phyloP scores from a whole-genome alignment of 2,113 vertebrate genomes.

The Ictalurus furcatus region DNA sequence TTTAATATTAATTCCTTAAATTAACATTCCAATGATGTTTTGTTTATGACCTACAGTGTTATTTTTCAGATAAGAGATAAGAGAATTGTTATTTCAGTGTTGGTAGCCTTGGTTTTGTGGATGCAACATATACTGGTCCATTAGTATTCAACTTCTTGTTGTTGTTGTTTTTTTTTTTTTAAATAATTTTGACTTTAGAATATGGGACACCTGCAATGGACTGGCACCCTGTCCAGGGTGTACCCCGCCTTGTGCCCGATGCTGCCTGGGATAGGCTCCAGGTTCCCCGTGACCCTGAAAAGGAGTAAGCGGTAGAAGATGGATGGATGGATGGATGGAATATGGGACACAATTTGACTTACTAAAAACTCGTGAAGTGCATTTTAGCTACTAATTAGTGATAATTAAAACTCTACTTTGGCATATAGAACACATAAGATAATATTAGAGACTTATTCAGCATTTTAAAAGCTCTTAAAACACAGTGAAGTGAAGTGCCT shows the following conservation, averaged over 20 bases:
- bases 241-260: too few relatives aligned
- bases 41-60: not conserved
- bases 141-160: not conserved
- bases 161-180: not conserved
- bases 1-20: not conserved
- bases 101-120: not conserved
- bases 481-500: too few relatives aligned
- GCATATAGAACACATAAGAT: not conserved
- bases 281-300: too few relatives aligned
- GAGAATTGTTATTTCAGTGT: not conserved
- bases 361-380: not conserved
- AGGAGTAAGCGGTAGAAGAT: too few relatives aligned
- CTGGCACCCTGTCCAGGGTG: too few relatives aligned
- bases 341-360: not conserved
- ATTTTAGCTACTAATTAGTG: not conserved
- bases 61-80: not conserved
- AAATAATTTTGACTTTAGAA: not conserved
- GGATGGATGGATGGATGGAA: not conserved
- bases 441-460: not conserved
- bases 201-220: not conserved
- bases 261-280: too few relatives aligned
- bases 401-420: not conserved
- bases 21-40: not conserved
- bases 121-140: not conserved
- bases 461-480: not conserved